These are phyloP conservation scores for Lasaia peninsularis DNA, from an alignment of 1,140 invertebrate species.

Conservation along the genomic window DNA sequence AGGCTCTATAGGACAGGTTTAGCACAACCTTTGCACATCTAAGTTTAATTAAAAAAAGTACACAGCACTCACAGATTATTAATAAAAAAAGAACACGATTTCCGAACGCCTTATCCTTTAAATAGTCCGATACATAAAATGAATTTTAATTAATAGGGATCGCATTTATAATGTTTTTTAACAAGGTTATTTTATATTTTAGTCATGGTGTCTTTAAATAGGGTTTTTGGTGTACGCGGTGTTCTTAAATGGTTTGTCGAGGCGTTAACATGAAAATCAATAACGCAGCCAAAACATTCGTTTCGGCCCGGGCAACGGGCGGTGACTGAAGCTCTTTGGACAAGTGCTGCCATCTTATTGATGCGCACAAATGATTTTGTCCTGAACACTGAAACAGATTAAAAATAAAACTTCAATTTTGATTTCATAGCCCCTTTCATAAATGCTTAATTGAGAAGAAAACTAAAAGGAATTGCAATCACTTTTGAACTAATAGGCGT, in stretches of 20 bases:
- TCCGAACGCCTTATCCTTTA: not conserved
- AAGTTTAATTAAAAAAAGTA: not conserved
- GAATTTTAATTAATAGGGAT: not conserved
- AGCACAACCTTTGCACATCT: not conserved
- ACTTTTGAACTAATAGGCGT: too few species aligned
- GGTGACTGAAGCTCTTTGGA: not conserved
- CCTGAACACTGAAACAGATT: constrained; percentile 4
- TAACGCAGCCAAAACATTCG: not conserved
- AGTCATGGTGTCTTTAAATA: not conserved
- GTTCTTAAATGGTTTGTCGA: not conserved
- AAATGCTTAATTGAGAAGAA: too few species aligned
- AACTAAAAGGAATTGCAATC: too few species aligned
- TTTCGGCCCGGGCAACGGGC: not conserved
- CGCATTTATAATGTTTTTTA: not conserved
- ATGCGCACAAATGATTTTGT: constrained; percentile 1
- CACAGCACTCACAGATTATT: not conserved
- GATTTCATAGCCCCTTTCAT: too few species aligned
- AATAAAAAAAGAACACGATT: constrained; percentile 1
- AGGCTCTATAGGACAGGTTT: not conserved
- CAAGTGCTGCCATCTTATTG: constrained; percentile 10
- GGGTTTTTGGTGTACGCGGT: constrained; percentile 2
- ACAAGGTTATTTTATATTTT: not conserved
- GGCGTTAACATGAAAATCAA: constrained; percentile 1
- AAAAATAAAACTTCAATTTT: not conserved
- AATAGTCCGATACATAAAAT: constrained; percentile 1